Evolutionary conservation across 2,113 vertebrate species (phyloP).

Genomic region (zebrafish (Danio rerio)): DNA sequence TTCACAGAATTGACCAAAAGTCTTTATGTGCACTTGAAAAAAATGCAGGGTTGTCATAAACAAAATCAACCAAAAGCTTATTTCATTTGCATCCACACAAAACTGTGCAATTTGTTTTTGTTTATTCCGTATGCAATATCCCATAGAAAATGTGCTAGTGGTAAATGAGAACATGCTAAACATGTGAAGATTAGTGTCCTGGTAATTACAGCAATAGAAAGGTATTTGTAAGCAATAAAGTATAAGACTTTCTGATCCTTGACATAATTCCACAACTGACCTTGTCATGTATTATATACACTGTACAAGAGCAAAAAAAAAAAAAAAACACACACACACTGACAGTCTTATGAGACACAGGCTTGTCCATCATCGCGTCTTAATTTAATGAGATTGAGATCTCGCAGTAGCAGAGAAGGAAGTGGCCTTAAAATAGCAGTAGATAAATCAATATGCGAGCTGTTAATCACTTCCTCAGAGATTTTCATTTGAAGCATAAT

Average conservation of each 20-base stretch:
- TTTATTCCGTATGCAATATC: not conserved
- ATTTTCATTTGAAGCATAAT: conserved; percentile 17
- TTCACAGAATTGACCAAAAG: not conserved
- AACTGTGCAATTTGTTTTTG: no score
- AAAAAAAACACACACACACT: no score
- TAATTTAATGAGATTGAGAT: conserved; percentile 2
- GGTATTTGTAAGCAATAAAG: conserved; percentile 57
- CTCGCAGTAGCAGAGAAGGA: not conserved
- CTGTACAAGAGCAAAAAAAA: not conserved
- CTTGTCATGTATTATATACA: not conserved
- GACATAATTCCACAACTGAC: not conserved
- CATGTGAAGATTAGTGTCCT: not conserved
- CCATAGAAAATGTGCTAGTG: not conserved
- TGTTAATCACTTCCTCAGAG: conserved; percentile 7
- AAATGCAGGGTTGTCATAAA: no score
- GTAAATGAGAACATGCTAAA: not conserved
- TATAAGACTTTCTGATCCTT: conserved; percentile 40
- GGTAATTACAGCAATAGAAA: not conserved
- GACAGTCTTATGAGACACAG: not conserved
- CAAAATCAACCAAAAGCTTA: no score
- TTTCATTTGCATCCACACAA: no score
- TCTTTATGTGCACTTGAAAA: no score
- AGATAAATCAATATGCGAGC: conserved; percentile 9
- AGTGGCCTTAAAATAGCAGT: not conserved
- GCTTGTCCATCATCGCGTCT: not conserved